Conservation (phyloP, 2,797 vertebrate species). For the Bucorvus abyssinicus region DNA sequence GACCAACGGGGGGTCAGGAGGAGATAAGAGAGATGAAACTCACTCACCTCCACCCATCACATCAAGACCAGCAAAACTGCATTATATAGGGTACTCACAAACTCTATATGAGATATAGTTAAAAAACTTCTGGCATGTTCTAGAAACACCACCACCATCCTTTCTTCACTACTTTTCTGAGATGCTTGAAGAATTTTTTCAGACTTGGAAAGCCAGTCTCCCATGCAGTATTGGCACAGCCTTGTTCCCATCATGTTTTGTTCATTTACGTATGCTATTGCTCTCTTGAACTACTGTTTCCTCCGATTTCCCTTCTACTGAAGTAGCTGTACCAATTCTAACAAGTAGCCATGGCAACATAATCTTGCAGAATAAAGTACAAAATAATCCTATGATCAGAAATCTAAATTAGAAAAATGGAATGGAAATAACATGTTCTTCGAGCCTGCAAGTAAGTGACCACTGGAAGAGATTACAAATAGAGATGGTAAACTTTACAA, state of each 20-base stretch:
- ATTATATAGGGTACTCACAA: neutral
- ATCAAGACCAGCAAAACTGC: neutral
- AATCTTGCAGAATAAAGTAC: slow-evolving; percentile 52
- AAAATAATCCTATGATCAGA: slow-evolving; percentile 49
- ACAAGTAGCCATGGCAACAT: slow-evolving; percentile 57
- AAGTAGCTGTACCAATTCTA: slow-evolving; percentile 27
- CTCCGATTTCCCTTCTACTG: slow-evolving; percentile 34
- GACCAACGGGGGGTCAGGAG: fast-evolving
- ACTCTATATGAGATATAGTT: fast-evolving
- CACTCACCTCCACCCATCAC: neutral
- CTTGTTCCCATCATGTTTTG: slow-evolving; percentile 11
- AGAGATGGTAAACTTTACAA: neutral
- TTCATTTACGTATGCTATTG: neutral
- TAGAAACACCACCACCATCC: neutral
- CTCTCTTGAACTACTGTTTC: slow-evolving; percentile 44
- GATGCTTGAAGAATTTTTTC: neutral
- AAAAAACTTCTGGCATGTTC: neutral
- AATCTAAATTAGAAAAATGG: slow-evolving; percentile 40
- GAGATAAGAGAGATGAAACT: neutral
- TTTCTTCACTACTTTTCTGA: neutral
- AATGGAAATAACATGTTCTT: neutral
- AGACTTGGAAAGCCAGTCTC: neutral
- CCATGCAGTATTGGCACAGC: neutral
- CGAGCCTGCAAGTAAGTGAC: neutral
- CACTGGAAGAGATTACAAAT: neutral